A percentile compares a stretch with the other conserved stretches of the same genome.
These are phyloP conservation scores for Musca domestica DNA, from an alignment of 1,140 invertebrate genomes.

Conservation along the genomic window DNA sequence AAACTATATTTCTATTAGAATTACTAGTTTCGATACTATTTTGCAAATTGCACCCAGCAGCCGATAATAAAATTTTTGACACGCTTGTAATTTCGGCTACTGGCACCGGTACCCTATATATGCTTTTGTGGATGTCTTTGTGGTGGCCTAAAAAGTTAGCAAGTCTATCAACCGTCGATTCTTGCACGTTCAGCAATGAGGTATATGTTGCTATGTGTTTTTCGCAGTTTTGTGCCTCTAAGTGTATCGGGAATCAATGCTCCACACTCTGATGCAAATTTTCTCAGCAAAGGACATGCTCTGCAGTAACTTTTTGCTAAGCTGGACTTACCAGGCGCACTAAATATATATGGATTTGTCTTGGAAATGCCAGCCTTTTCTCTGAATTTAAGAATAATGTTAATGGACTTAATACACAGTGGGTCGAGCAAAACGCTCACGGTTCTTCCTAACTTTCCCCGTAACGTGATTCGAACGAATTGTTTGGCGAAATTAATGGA, in stretches of 20 bases:
- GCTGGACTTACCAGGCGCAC: not conserved
- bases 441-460: too few species aligned
- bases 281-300: not conserved
- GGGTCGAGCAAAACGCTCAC: not conserved
- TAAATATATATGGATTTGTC: not conserved
- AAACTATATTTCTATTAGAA: too few species aligned
- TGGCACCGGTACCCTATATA: not conserved
- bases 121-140: not conserved
- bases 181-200: not conserved
- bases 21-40: too few species aligned
- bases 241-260: not conserved
- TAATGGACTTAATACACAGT: not conserved
- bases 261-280: not conserved
- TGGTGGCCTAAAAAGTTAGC: conserved; percentile 5
- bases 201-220: conserved; percentile 10
- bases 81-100: conserved; percentile 4
- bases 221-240: not conserved
- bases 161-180: not conserved
- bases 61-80: not conserved
- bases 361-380: not conserved
- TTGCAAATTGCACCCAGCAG: too few species aligned
- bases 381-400: not conserved
- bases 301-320: not conserved
- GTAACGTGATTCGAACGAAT: not conserved
- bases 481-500: not conserved